phyloP scores from a whole-genome alignment of 2,888 invertebrate genomes.

The Cephonodes hylas region DNA sequence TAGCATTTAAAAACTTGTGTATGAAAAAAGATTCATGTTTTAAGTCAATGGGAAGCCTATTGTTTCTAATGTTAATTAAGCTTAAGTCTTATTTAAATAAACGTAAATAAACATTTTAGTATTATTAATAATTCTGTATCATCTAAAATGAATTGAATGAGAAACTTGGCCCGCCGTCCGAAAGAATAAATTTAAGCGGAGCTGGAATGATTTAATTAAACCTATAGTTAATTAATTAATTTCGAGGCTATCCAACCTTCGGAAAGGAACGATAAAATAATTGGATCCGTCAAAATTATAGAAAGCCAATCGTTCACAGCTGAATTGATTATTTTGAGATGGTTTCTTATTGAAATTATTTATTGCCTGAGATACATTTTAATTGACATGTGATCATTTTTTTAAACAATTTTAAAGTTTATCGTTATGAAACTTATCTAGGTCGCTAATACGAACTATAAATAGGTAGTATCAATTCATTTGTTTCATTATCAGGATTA shows the following conservation, averaged over 20 bases:
- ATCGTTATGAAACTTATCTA: background rate
- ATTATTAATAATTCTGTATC: slow-evolving; percentile 39
- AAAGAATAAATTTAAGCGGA: slow-evolving; percentile 55
- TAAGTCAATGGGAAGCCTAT: background rate
- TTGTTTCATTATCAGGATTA: no score
- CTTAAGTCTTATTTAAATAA: slow-evolving; percentile 13
- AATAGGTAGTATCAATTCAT: no score
- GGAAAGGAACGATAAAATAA: slow-evolving; percentile 66
- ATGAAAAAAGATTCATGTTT: no score
- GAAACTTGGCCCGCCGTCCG: slow-evolving; percentile 39
- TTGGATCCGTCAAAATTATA: slow-evolving; percentile 73
- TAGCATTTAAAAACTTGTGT: no score
- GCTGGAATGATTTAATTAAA: slow-evolving; percentile 65
- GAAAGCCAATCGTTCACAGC: slow-evolving; percentile 61
- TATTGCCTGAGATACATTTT: slow-evolving; percentile 18
- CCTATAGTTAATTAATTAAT: slow-evolving; percentile 75
- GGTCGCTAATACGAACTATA: no score
- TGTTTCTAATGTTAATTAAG: background rate
- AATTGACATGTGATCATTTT: background rate
- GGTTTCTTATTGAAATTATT: slow-evolving; percentile 45
- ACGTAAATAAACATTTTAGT: slow-evolving; percentile 27
- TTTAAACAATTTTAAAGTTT: background rate
- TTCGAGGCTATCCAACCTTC: slow-evolving; percentile 55
- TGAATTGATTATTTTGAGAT: slow-evolving; percentile 59
- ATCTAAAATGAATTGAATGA: slow-evolving; percentile 42